Evolutionary conservation across 2,113 vertebrate genomes (phyloP), one percentile per base, ranked within the genome.

Genomic region (Alaudala cheleensis): DNA sequence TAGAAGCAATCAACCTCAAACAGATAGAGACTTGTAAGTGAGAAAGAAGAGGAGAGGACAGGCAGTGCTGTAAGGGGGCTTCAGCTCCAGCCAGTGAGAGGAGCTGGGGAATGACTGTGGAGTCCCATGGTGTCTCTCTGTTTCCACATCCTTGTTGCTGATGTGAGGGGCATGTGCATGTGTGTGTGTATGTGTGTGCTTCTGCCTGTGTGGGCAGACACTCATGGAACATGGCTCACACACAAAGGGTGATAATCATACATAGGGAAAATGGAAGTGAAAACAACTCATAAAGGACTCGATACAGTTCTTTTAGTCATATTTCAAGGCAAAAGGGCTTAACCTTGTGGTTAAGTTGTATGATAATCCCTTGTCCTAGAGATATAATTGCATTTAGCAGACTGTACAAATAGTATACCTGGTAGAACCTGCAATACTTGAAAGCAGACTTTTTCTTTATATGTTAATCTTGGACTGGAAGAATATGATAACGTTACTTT

Each of bases 121-220:
- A 45, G 6, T 22, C 33, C 10, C 6, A 3, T 3, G 10, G 6
- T 62, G 14, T 47, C 31, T 47, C 31, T 42, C 11, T 4, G 1
- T 22, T 61, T 29, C 12, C 22, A 17, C 7, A 11, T 61, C 49
- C 50, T 18, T 45, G 3, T 11, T 49, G 22, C 7, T 44, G 2
- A 44, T 28, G 17, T 2, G 12, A 69, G 11, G 15, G 5, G 7
- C 0, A 2, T 31, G 25, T 22, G 10, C 37, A 2, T 10, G 18
- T 11, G 37, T 62, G 61, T 60, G 23, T 42, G 42, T 12, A 42
- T 42, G 42, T 42, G 42, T 42, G 42, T 17, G 39, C 50, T 19
- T 49, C 20, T 25, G 19, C 23, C 50, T 47, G 33, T 50, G 34
- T 12, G 44, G 1, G 7, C 33, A 34, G 25, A 12, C 1, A 4